A percentile compares a stretch with the other conserved stretches of the same genome.
Conservation (phyloP, 2,113 vertebrate species). For the Phrynosoma platyrhinos region DNA sequence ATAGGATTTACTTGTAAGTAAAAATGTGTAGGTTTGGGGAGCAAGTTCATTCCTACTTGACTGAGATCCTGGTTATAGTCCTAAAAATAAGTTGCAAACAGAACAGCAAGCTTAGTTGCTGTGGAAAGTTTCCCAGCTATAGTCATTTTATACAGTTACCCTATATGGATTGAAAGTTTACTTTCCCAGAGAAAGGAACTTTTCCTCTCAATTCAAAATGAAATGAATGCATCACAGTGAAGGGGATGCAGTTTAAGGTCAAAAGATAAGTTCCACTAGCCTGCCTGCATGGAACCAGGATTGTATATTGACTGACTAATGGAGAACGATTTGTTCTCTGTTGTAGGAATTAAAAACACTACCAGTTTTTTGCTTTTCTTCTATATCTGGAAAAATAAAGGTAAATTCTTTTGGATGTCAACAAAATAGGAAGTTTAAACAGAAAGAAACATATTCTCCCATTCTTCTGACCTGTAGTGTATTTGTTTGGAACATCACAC, state of each 20-base stretch:
- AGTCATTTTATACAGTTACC: constrained; percentile 9
- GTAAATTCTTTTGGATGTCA: not conserved
- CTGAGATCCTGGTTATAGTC: not conserved
- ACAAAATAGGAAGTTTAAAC: not conserved
- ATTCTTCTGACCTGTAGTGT: too few species aligned
- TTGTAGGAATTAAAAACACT: not conserved
- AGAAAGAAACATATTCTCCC: not conserved
- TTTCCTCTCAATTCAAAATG: constrained; percentile 24
- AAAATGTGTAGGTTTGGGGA: too few species aligned
- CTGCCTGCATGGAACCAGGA: not conserved
- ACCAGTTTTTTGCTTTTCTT: not conserved
- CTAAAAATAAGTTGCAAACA: not conserved
- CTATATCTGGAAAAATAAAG: not conserved
- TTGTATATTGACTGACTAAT: not conserved
- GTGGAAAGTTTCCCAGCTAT: not conserved
- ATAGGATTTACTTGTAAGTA: too few species aligned
- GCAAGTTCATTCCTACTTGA: not conserved
- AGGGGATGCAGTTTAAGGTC: not conserved
- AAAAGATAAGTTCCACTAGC: constrained; percentile 15
- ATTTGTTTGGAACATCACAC: not conserved
- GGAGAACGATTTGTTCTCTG: not conserved
- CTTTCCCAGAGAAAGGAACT: not conserved
- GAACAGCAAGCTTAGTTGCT: not conserved
- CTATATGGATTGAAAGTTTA: not conserved
- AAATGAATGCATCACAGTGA: not conserved